phyloP scores from a whole-genome alignment of 1,140 invertebrate genomes.

The Brachionus angularis region DNA sequence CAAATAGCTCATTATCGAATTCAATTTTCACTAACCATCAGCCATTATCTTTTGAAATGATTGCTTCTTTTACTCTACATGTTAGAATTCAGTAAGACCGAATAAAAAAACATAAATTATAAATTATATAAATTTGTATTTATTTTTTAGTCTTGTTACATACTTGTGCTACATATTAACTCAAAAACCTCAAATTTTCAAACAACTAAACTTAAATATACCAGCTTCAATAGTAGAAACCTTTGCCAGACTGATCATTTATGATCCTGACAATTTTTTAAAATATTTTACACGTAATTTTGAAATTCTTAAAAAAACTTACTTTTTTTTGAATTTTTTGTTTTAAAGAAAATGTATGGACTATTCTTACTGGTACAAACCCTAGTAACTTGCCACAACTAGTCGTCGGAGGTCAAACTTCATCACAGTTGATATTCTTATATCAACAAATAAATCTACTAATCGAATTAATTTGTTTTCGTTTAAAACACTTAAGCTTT shows the following conservation, averaged over 20 bases:
- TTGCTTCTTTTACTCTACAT: conserved; percentile 17
- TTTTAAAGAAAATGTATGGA: background rate
- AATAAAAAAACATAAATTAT: background rate
- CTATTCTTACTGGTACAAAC: background rate
- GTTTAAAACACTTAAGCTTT: conserved; percentile 33
- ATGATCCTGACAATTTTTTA: conserved; percentile 39
- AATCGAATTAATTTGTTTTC: conserved; percentile 26
- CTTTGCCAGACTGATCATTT: conserved; percentile 9
- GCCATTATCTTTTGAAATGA: conserved; percentile 4
- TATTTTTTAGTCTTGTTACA: background rate
- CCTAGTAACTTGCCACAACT: background rate
- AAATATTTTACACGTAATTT: conserved; percentile 33
- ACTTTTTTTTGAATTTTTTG: background rate
- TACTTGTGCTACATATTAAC: conserved; percentile 9
- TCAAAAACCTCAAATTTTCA: background rate
- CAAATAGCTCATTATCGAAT: background rate
- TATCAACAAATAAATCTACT: conserved; percentile 41
- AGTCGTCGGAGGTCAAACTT: conserved; percentile 6
- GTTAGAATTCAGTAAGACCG: background rate
- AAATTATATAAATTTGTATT: background rate
- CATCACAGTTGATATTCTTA: background rate
- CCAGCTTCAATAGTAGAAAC: conserved; percentile 24
- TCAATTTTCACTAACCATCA: conserved; percentile 38
- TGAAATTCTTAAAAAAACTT: background rate
- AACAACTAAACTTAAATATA: conserved; percentile 11